phyloP scores from a whole-genome alignment of 2,113 vertebrate genomes.

The Alethe castanea region DNA sequence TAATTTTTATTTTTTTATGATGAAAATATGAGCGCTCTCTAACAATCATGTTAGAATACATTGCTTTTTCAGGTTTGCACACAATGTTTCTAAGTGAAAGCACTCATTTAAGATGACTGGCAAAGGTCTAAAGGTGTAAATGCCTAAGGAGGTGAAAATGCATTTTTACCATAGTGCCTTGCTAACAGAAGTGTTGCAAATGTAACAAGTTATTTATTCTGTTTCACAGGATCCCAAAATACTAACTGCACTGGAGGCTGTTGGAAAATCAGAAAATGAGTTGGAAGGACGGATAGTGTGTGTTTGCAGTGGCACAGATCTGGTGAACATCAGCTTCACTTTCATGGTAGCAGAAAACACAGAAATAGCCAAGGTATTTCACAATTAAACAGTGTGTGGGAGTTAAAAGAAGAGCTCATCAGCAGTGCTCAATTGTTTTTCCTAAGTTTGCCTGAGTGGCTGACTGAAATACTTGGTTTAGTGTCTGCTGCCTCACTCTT shows the following conservation, averaged over 20 bases:
- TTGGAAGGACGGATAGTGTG: slow-evolving; percentile 93
- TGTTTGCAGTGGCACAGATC: slow-evolving; percentile 92
- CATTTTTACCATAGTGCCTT: not conserved
- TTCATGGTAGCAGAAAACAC: slow-evolving; percentile 93
- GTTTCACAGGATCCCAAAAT: slow-evolving; percentile 91
- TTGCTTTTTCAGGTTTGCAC: not conserved
- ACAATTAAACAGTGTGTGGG: not conserved
- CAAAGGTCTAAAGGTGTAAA: not conserved
- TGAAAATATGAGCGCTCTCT: not conserved
- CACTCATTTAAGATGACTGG: not conserved
- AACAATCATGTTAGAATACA: not conserved
- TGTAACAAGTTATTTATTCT: slow-evolving; percentile 30
- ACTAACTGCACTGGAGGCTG: slow-evolving; percentile 86
- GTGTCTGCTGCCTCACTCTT: not conserved
- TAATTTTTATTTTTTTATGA: not conserved
- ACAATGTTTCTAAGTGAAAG: not conserved
- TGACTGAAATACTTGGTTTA: not conserved
- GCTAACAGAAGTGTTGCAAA: not conserved
- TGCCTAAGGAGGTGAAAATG: not conserved
- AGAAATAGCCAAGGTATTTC: slow-evolving; percentile 88
- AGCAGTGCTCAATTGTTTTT: not conserved
- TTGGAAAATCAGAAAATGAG: slow-evolving; percentile 89
- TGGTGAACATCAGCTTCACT: slow-evolving; percentile 97
- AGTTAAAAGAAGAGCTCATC: not conserved
- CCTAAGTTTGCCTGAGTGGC: not conserved